phyloP scores from a whole-genome alignment of 2,888 invertebrate genomes.

The Scaptodrosophila latifasciaeformis region DNA sequence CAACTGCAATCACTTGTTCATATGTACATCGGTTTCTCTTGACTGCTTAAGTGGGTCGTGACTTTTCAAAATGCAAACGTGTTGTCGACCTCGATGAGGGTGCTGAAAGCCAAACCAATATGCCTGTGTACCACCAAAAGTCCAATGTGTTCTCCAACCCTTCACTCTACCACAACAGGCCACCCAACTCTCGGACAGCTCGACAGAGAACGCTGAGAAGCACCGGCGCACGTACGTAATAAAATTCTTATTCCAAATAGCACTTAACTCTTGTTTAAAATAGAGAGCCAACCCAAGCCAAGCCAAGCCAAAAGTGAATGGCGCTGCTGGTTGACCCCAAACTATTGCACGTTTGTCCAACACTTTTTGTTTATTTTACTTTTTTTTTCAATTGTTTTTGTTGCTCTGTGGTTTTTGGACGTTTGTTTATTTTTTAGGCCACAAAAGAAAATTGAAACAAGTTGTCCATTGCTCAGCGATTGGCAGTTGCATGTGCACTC shows the following conservation, averaged over 20 bases:
- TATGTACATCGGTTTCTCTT: slow-evolving; percentile 63
- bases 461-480: slow-evolving; percentile 32
- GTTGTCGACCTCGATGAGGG: slow-evolving; percentile 35
- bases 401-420: slow-evolving; percentile 6
- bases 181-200: neutral
- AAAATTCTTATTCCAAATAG: slow-evolving; percentile 68
- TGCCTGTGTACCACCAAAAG: slow-evolving; percentile 43
- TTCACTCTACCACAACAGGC: neutral
- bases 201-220: too few relatives aligned
- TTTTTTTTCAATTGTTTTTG: neutral
- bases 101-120: too few relatives aligned
- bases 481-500: too few relatives aligned
- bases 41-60: slow-evolving; percentile 66
- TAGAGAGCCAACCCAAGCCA: too few relatives aligned
- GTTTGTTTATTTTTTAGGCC: slow-evolving; percentile 42
- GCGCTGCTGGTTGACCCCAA: slow-evolving; percentile 50
- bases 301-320: slow-evolving; percentile 68
- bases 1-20: too few relatives aligned
- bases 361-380: slow-evolving; percentile 46
- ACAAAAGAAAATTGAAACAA: slow-evolving; percentile 53
- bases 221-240: slow-evolving; percentile 60
- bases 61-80: slow-evolving; percentile 66
- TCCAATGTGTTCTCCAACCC: slow-evolving; percentile 5
- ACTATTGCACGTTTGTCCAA: slow-evolving; percentile 65
- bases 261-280: slow-evolving; percentile 67